These are phyloP conservation scores for Trididemnum nubilum DNA, from an alignment of 23 tunicate species.

Conservation along the genomic window DNA sequence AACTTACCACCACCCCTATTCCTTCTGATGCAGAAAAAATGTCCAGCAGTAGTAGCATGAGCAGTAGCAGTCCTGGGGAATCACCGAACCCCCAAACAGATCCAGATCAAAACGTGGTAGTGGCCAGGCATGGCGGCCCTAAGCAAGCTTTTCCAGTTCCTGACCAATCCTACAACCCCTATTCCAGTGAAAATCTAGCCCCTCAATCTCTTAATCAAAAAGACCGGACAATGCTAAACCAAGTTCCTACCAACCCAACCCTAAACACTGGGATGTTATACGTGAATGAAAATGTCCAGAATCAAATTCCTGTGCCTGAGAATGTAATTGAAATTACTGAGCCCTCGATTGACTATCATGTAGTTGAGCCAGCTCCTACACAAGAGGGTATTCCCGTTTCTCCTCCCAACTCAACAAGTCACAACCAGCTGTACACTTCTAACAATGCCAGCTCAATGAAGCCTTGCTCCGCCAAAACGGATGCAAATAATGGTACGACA, in stretches of 20 bases:
- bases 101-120: neutral
- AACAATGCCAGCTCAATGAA: neutral
- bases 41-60: constrained; percentile 69
- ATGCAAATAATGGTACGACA: neutral
- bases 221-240: too few species aligned
- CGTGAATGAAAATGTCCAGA: constrained; percentile 3
- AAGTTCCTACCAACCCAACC: neutral
- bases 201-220: neutral
- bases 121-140: neutral
- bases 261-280: neutral
- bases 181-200: neutral
- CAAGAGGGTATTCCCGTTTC: neutral
- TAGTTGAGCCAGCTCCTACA: neutral
- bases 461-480: neutral
- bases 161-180: neutral
- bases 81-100: constrained; percentile 66
- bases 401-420: neutral
- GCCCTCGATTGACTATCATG: constrained; percentile 18
- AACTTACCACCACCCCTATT: constrained; percentile 83
- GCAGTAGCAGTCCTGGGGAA: constrained; percentile 68
- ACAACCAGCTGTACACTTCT: neutral
- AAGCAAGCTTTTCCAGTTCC: neutral
- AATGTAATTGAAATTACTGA: constrained; percentile 48
- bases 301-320: constrained; percentile 36
- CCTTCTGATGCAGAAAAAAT: constrained; percentile 89